Base-by-base conservation (phyloP, 1,140 invertebrate species). In the Drosophila jambulina region DNA sequence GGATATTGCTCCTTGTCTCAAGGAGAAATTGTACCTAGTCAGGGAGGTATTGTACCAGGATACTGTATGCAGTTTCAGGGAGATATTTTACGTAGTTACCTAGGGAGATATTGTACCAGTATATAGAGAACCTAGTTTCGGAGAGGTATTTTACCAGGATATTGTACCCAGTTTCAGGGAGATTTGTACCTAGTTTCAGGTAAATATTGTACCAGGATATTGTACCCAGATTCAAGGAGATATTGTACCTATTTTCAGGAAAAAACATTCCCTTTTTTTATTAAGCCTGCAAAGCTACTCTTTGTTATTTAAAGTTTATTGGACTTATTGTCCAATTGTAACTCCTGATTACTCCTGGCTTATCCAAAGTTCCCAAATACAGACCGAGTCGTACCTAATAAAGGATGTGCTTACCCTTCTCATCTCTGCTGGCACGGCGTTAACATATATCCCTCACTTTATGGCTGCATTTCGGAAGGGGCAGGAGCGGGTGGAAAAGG, bases 381-480 rank as follows among this genome's bases (percentile, higher is more conserved):
- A 9, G 2, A n/a, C 3, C 25, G 0, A n/a, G 4, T n/a, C 2
- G 48, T 49, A 54, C 51, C 32, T 15, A 9, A 23, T 23, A 1
- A 54, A 23, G 32, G 8, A 34, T 21, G 8, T 10, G 19, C 19
- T 23, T 36, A 36, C 29, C 32, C 21, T 54, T 10, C 32, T 54
- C 51, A 38, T 54, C 51, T 23, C 51, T 23, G 32, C 51, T 36
- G 13, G 13, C 49, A 15, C 12, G 12, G 6, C 21, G 8, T 36
- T 54, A 53, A 53, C 49, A 53, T 36, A 36, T 36, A 23, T 23
- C 17, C 49, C n/a, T 8, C 32, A 21, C 32, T 23, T 34, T 54
- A 10, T 34, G 32, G 49, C 51, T 23, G 29, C 51, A 54, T 29
- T 58, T 34, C 19, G 27, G 21, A 7, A 12, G 42, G 7, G 8